Evolutionary conservation across 1,140 invertebrate species (phyloP), one percentile per base, ranked within the genome.

Genomic region (Notospermus geniculatus): DNA sequence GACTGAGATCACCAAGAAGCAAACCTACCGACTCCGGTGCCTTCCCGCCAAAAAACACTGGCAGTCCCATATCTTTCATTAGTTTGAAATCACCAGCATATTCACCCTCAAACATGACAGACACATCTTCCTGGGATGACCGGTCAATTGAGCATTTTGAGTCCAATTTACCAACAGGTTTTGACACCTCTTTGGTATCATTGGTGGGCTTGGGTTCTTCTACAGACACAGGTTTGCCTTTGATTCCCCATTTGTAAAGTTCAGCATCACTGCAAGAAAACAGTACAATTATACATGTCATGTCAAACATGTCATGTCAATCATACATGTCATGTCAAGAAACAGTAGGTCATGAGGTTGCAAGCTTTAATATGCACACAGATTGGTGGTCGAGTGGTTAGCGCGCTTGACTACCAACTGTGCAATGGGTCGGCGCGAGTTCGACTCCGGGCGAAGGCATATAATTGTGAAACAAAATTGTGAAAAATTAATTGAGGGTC

Each of bases 31-130:
- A 23, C 15, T 32, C 23, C 5, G 36, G 11, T 28, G 15, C 2
- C n/a, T 29, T 61, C 22, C 45, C 17, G 17, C 61, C 59, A 61
- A 69, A 64, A 17, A 13, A 19, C 23, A 67, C 50, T 36, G 71
- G 71, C 30, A 73, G 43, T 11, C 71, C 71, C 64, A 72, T 62
- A 43, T 64, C 54, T 57, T 63, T 63, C 71, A 73, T 73, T 60
- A 67, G 57, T 29, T 66, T 53, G 53, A 66, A 59, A 11, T 73
- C 64, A 52, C 57, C 69, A 41, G 41, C 52, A 17, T 65, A 59
- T 13, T 67, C 63, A 17, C 65, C 64, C 54, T 57, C 32, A 11
- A 53, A 15, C 2, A 43, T 54, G 13, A 50, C 1, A 28, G 30
- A 22, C 25, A 15, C 60, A 43, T 64, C 62, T 23, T 59, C 43